Base-by-base conservation (phyloP, 1,140 invertebrate genomes). In the Heliconius nattereri region DNA sequence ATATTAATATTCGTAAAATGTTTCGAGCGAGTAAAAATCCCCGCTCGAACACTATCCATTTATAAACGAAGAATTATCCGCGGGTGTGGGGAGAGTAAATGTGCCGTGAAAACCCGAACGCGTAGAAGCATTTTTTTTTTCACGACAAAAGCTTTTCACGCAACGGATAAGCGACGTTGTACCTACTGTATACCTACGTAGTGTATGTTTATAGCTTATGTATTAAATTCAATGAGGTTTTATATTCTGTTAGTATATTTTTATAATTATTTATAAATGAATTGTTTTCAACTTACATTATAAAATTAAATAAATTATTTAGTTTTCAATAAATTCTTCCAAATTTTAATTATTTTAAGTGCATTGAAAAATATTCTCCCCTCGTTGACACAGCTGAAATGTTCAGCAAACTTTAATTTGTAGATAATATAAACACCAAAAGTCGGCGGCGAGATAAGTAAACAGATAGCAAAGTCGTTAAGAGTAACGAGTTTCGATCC, bases 21-120 rank as follows among this genome's bases (percentile, higher is more conserved):
- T 74, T 78, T 81, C 72, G 45, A 73, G 35, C 54, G 45, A 83
- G 83, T 85, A 86, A 85, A 91, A 89, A 88, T 89, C 82, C 86
- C 83, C 84, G 83, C 83, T 87, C 83, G 81, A 88, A 75, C 83
- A 83, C 79, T 87, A 90, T 89, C 86, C 89, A 91, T 92, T 91
- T 91, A 92, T 92, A 91, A 91, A 90, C 87, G 87, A 84, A 83
- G 87, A 90, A 89, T 91, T 90, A 89, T 91, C 86, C 86, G 82
- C 80, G 82, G 81, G 86, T 84, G 88, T 86, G 87, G 87, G 85
- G 83, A 80, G 84, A 86, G 85, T 89, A 89, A 93, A 92, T 91
- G 91, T 91, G 88, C 80, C 86, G 90, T 91, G 90, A 92, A 93
- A 88, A 88, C 88, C 90, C 86, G 84, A 88, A 86, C 87, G 85